Conservation (phyloP, 1,140 invertebrate genomes). For the Spodoptera frugiperda region DNA sequence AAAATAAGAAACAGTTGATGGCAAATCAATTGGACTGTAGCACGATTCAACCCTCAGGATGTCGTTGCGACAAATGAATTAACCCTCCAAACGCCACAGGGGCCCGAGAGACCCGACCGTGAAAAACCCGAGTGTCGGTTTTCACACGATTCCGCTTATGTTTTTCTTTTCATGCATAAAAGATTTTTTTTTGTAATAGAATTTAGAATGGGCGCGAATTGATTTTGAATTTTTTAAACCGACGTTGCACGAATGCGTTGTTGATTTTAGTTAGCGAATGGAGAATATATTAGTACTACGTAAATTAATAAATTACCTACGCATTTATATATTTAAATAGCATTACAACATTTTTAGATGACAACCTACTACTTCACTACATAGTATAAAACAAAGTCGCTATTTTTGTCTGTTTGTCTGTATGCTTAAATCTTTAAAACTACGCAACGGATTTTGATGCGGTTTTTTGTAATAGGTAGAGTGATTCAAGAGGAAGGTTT, state of each 20-base stretch:
- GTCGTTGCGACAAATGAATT: slow-evolving; percentile 38
- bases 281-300: too few species aligned
- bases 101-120: slow-evolving; percentile 13
- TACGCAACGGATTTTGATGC: too few species aligned
- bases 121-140: slow-evolving; percentile 44
- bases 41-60: slow-evolving; percentile 13
- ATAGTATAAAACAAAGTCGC: too few species aligned
- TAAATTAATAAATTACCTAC: too few species aligned
- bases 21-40: slow-evolving; percentile 45
- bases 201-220: background rate
- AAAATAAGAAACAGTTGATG: slow-evolving; percentile 47
- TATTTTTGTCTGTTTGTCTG: too few species aligned
- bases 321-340: too few species aligned
- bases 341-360: too few species aligned
- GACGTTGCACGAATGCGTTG: background rate
- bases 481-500: too few species aligned
- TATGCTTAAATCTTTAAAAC: too few species aligned
- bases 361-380: too few species aligned
- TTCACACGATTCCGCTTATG: slow-evolving; percentile 50
- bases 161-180: slow-evolving; percentile 48
- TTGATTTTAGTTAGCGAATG: background rate
- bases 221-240: slow-evolving; percentile 5
- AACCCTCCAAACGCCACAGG: slow-evolving; percentile 40
- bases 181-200: slow-evolving; percentile 28
- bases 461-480: too few species aligned